Percentiles rank a stretch among this genome's conserved stretches.
These are phyloP conservation scores for Pelagia noctiluca DNA, from an alignment of 30 jellyfish, hydroid and myxozoan genomes.

Conservation along the genomic window DNA sequence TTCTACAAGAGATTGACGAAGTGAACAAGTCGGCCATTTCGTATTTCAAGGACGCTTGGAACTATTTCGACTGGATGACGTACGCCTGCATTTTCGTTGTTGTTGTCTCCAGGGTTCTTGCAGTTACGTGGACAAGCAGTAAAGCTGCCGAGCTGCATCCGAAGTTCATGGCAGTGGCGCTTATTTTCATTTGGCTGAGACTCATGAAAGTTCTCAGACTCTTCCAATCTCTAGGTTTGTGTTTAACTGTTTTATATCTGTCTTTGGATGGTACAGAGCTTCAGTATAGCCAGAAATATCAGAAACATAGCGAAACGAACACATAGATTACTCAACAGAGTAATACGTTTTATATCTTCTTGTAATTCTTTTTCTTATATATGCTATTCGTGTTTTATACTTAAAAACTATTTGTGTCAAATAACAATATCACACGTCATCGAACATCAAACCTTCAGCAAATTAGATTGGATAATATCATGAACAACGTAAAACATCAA, in stretches of 20 bases:
- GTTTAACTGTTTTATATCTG: background rate
- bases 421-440: too few species aligned
- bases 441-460: too few species aligned
- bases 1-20: constrained; percentile 79
- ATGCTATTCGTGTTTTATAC: too few species aligned
- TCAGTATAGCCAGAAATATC: too few species aligned
- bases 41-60: constrained; percentile 93
- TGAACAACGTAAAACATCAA: too few species aligned
- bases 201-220: constrained; percentile 85
- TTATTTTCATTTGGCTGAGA: constrained; percentile 90
- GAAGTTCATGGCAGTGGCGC: constrained; percentile 81
- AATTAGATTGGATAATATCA: too few species aligned
- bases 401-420: too few species aligned
- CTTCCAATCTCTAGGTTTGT: constrained; percentile 83
- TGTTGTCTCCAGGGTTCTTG: constrained; percentile 65
- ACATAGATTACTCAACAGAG: too few species aligned
- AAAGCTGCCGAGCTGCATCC: constrained; percentile 74
- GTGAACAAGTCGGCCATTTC: constrained; percentile 67
- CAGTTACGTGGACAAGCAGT: constrained; percentile 64
- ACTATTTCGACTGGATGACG: constrained; percentile 91
- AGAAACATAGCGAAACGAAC: too few species aligned
- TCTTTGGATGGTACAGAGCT: too few species aligned
- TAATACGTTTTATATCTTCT: background rate
- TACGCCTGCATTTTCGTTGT: constrained; percentile 84
- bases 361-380: too few species aligned